Evolutionary conservation across 1,140 invertebrate genomes (phyloP).

Genomic region (Neotoxoptera formosana): DNA sequence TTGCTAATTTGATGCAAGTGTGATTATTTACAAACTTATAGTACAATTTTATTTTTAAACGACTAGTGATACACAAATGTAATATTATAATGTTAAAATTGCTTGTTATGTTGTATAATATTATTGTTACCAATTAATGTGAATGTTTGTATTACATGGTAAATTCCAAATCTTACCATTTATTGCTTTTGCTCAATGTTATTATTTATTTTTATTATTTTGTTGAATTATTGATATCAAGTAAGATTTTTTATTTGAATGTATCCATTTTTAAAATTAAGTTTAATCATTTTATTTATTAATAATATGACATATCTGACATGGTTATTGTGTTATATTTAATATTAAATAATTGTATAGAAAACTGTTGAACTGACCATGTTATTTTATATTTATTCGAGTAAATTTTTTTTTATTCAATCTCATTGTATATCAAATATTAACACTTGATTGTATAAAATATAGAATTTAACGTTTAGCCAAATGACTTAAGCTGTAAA

Average conservation of each 20-base stretch:
- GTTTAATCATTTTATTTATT: not conserved
- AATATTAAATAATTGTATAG: not conserved
- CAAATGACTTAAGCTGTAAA: not conserved
- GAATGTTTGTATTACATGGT: not conserved
- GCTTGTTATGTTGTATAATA: not conserved
- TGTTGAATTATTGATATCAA: not conserved
- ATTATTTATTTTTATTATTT: constrained; percentile 17
- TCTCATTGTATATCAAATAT: not conserved
- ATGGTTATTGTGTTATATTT: not conserved
- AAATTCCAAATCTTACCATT: not conserved
- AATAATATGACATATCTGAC: not conserved
- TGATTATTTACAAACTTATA: constrained; percentile 35
- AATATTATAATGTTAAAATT: constrained; percentile 1
- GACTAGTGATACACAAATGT: not conserved
- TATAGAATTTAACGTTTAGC: not conserved
- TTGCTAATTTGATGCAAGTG: not conserved
- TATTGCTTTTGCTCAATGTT: constrained; percentile 29
- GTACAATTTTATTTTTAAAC: constrained; percentile 31
- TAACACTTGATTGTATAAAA: not conserved
- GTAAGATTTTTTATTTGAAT: not conserved
- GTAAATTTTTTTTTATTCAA: not conserved
- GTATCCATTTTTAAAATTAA: not conserved
- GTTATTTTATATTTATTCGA: not conserved
- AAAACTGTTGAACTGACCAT: not conserved
- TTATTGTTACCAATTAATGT: not conserved